phyloP scores from a whole-genome alignment of 2,888 invertebrate species.

The Cantharis lateralis region DNA sequence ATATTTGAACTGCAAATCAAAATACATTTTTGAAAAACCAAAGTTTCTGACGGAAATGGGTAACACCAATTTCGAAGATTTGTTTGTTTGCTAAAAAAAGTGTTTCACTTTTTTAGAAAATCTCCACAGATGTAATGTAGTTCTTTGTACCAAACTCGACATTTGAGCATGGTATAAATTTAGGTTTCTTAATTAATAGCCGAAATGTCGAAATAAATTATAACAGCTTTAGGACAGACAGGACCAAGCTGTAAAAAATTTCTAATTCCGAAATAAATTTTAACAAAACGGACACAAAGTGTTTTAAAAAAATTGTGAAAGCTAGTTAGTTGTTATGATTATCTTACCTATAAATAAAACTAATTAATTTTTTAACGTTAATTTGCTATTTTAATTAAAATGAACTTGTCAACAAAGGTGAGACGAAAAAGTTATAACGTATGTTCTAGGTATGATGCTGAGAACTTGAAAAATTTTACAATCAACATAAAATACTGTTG shows the following conservation, averaged over 20 bases:
- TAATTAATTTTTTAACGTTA: background rate
- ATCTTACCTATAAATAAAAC: background rate
- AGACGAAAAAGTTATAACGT: background rate
- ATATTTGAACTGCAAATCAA: no score
- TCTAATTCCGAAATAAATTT: background rate
- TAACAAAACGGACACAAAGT: background rate
- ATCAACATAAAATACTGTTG: background rate
- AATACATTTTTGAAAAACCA: no score
- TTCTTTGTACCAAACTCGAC: background rate
- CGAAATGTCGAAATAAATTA: background rate
- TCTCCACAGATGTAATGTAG: background rate
- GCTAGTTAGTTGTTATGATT: background rate
- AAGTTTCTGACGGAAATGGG: no score
- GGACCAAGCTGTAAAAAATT: background rate
- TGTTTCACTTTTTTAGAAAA: no score
- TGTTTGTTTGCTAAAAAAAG: no score
- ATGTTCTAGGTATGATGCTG: background rate
- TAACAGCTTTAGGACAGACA: background rate
- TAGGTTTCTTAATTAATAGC: background rate
- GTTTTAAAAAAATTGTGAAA: background rate
- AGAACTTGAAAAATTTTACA: background rate
- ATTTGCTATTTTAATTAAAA: background rate
- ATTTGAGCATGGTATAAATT: background rate
- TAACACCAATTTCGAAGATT: no score
- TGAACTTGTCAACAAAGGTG: slow-evolving; percentile 4